Evolutionary conservation across 2,888 invertebrate genomes (phyloP).

Genomic region (Callosobruchus maculatus): DNA sequence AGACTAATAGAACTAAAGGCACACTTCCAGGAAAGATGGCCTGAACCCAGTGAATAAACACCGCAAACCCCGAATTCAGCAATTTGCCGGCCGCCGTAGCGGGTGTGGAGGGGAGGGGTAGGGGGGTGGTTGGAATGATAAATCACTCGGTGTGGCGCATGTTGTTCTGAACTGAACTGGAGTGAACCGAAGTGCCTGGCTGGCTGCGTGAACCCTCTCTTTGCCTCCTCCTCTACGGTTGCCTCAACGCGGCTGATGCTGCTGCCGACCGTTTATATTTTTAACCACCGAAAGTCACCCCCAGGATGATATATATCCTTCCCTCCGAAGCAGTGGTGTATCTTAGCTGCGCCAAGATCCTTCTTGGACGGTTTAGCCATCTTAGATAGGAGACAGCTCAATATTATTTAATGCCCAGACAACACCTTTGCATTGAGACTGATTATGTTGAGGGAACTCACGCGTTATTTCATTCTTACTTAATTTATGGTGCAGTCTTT

Average conservation of each 20-base stretch:
- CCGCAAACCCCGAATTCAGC: not conserved
- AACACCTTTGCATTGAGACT: too few species aligned
- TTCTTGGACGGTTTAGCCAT: too few species aligned
- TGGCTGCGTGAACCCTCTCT: not conserved
- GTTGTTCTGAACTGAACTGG: not conserved
- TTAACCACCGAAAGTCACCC: slow-evolving; percentile 36
- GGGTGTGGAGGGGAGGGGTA: too few species aligned
- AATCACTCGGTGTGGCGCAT: not conserved
- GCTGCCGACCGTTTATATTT: slow-evolving; percentile 40
- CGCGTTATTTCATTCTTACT: too few species aligned
- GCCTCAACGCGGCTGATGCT: slow-evolving; percentile 13
- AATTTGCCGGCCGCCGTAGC: not conserved
- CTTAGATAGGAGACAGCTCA: too few species aligned
- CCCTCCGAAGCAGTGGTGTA: slow-evolving; percentile 10
- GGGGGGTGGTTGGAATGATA: too few species aligned
- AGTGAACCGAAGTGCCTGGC: not conserved
- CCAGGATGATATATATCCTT: slow-evolving; percentile 35
- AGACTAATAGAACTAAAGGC: not conserved
- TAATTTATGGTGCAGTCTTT: too few species aligned
- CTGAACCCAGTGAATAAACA: not conserved
- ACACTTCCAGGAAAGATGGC: not conserved
- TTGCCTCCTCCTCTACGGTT: not conserved
- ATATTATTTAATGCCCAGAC: too few species aligned
- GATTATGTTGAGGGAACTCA: too few species aligned
- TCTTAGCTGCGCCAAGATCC: not conserved